phyloP scores from a whole-genome alignment of 2,797 vertebrate genomes.

The Natrix natrix region DNA sequence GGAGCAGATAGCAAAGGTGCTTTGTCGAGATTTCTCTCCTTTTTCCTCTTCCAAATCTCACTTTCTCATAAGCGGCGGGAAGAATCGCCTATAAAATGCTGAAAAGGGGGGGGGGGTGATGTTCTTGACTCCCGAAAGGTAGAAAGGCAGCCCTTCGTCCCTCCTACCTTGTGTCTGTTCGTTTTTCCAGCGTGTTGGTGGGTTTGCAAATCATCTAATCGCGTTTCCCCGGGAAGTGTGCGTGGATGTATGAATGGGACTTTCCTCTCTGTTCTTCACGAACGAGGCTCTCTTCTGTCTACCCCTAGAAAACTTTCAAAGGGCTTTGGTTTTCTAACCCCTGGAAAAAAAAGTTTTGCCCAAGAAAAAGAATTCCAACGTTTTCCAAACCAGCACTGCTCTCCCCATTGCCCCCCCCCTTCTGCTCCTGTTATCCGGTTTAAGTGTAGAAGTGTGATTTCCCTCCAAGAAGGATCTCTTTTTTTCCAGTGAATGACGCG shows the following conservation, averaged over 20 bases:
- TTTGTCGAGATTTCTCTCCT: conserved; percentile 54
- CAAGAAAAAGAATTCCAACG: neutral
- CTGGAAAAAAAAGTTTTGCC: neutral
- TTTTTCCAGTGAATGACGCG: neutral
- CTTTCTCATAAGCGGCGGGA: conserved; percentile 45
- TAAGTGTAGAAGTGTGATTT: conserved; percentile 30
- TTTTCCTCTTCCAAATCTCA: neutral
- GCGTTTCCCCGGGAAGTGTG: neutral
- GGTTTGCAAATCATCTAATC: conserved; percentile 25
- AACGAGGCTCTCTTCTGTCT: neutral
- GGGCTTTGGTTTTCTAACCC: neutral
- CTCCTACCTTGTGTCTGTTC: conserved; percentile 2
- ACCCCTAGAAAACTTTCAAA: neutral
- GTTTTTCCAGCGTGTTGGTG: conserved; percentile 45
- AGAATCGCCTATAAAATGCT: conserved; percentile 41
- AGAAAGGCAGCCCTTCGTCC: conserved; percentile 26
- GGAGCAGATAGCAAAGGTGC: conserved; percentile 96
- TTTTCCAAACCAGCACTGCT: neutral
- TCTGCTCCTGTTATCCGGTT: neutral
- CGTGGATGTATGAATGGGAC: neutral
- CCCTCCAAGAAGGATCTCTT: conserved; percentile 44
- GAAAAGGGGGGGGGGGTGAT: conserved; percentile 24
- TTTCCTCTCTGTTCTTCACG: neutral
- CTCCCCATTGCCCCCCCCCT: neutral
- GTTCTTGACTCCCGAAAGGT: conserved; percentile 51